phyloP scores from a whole-genome alignment of 30 jellyfish, hydroid and myxozoan species.

The Haliclystus octoradiatus region DNA sequence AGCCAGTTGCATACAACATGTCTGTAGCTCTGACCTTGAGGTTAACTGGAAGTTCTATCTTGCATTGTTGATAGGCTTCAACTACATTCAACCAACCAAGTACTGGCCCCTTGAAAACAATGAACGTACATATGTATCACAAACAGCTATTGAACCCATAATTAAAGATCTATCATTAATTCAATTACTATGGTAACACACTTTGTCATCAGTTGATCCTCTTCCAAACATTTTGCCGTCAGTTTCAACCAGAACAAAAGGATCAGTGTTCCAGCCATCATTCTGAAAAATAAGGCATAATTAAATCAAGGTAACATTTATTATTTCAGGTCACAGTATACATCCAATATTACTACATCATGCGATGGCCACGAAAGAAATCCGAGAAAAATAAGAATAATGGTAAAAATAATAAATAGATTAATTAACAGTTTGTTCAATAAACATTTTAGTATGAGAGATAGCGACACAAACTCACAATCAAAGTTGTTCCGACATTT shows the following conservation, averaged over 20 bases:
- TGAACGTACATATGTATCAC: no score
- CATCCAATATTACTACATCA: background rate
- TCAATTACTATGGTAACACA: no score
- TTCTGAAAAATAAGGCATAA: constrained; percentile 7
- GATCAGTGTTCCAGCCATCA: constrained; percentile 97
- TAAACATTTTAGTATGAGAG: no score
- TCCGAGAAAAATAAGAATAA: no score
- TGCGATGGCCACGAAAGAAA: no score
- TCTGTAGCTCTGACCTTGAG: constrained; percentile 38
- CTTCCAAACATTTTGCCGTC: constrained; percentile 78
- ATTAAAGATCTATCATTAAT: no score
- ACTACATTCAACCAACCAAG: constrained; percentile 76
- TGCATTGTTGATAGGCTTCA: constrained; percentile 56
- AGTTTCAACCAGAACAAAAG: constrained; percentile 47
- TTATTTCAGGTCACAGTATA: background rate
- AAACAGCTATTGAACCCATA: background rate
- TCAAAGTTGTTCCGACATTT: no score
- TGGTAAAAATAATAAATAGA: no score
- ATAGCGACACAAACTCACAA: no score
- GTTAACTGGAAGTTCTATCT: constrained; percentile 60
- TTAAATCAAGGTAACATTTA: background rate
- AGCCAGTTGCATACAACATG: no score
- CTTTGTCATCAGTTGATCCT: constrained; percentile 96
- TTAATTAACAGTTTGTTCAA: no score
- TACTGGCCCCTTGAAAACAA: constrained; percentile 66